Evolutionary conservation across 2,888 invertebrate genomes (phyloP).

Genomic region (Nephrotoma flavescens): DNA sequence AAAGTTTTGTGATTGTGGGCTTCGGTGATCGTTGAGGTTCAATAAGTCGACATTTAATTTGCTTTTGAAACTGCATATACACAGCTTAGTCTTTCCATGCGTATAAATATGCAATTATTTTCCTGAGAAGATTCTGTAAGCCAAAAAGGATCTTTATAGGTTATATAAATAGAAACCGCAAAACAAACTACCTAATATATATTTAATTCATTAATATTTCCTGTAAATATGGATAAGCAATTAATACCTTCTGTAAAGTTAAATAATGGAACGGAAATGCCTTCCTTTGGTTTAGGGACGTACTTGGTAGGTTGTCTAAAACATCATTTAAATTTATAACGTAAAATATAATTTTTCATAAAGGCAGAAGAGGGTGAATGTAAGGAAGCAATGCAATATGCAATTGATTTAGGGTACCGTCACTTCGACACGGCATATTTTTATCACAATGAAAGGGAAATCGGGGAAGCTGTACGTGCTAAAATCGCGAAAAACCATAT

Average conservation of each 20-base stretch:
- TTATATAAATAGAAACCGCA: too few relatives aligned
- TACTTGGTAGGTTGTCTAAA: constrained; percentile 42
- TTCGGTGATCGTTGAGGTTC: too few relatives aligned
- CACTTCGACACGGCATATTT: constrained; percentile 49
- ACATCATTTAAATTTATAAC: neutral
- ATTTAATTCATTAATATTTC: too few relatives aligned
- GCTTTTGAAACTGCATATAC: too few relatives aligned
- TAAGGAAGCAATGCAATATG: constrained; percentile 48
- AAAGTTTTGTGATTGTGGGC: too few relatives aligned
- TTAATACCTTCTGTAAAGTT: constrained; percentile 36
- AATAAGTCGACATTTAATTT: too few relatives aligned
- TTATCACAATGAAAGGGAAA: constrained; percentile 54
- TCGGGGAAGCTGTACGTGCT: constrained; percentile 45
- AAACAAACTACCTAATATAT: too few relatives aligned
- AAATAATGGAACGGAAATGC: constrained; percentile 41
- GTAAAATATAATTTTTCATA: constrained; percentile 14
- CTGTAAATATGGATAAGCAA: neutral
- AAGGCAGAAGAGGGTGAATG: constrained; percentile 52
- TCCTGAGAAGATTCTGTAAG: too few relatives aligned
- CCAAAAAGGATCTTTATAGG: too few relatives aligned
- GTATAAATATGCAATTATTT: too few relatives aligned
- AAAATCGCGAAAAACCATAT: constrained; percentile 49
- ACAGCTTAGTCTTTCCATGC: too few relatives aligned
- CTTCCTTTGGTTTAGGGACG: constrained; percentile 52
- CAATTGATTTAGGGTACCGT: constrained; percentile 58